Evolutionary conservation across 2,797 vertebrate genomes (phyloP).

Genomic region (Naso thynnoides): DNA sequence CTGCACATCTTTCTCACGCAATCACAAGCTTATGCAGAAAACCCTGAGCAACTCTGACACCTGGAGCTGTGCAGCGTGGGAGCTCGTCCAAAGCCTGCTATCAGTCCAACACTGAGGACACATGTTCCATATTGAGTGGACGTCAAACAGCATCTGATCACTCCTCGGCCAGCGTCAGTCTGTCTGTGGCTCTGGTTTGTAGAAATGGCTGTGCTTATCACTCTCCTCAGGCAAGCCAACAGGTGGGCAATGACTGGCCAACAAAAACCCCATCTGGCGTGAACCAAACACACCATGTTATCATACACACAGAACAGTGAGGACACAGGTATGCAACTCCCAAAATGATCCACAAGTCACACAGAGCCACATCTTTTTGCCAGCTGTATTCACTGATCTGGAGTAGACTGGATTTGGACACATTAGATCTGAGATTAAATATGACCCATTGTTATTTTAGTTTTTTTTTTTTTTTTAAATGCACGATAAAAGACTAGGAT

Average conservation of each 20-base stretch:
- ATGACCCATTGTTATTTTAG: constrained; percentile 12
- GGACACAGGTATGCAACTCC: constrained; percentile 7
- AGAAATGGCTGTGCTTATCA: constrained; percentile 45
- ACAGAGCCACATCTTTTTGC: constrained; percentile 17
- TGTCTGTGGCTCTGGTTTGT: constrained; percentile 72
- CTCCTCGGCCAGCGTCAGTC: constrained; percentile 70
- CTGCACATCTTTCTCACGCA: constrained; percentile 43
- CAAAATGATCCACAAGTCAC: neutral
- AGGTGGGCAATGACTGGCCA: constrained; percentile 61
- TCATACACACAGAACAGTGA: constrained; percentile 22
- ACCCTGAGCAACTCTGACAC: constrained; percentile 65
- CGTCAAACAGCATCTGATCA: constrained; percentile 76
- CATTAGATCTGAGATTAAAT: constrained; percentile 31
- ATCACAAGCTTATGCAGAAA: constrained; percentile 31
- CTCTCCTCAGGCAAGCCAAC: constrained; percentile 60
- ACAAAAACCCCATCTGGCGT: constrained; percentile 52
- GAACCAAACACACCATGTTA: constrained; percentile 17
- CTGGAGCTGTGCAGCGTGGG: constrained; percentile 61
- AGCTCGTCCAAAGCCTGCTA: constrained; percentile 62
- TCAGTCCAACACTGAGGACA: constrained; percentile 64
- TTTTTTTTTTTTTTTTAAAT: too few species aligned
- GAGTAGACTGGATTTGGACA: neutral
- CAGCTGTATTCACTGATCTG: constrained; percentile 12
- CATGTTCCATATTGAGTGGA: constrained; percentile 75
- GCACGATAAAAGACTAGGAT: constrained; percentile 9